These are phyloP conservation scores for Rhopalosiphum maidis DNA, from an alignment of 1,140 invertebrate genomes.

Conservation along the genomic window DNA sequence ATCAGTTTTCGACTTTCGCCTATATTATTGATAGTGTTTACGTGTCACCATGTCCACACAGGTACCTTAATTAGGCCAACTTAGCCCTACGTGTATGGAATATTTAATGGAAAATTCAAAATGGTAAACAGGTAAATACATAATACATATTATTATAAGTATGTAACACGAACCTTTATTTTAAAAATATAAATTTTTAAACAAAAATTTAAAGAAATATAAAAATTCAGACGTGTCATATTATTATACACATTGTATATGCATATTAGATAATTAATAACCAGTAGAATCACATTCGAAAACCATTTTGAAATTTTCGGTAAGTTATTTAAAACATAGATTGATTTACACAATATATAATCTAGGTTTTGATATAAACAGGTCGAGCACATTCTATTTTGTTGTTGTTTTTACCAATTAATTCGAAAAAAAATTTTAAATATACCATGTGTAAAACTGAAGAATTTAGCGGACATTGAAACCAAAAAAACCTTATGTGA, in stretches of 20 bases:
- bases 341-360: not conserved
- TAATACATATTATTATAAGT: not conserved
- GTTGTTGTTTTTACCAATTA: not conserved
- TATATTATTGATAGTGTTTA: too few relatives aligned
- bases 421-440: not conserved
- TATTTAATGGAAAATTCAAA: not conserved
- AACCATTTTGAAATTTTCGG: too few relatives aligned
- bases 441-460: not conserved
- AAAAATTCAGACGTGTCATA: not conserved
- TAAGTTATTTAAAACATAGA: not conserved
- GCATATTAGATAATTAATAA: not conserved
- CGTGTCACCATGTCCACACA: not conserved
- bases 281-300: not conserved
- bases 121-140: not conserved
- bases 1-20: not conserved
- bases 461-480: not conserved
- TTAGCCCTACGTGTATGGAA: too few relatives aligned
- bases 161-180: not conserved
- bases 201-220: not conserved
- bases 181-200: not conserved
- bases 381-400: not conserved
- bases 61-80: not conserved
- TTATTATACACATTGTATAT: too few relatives aligned
- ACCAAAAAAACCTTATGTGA: not conserved
- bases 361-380: not conserved